Percentiles rank a stretch among this genome's conserved stretches.
These are phyloP conservation scores for Jaculus jaculus DNA, from an alignment of 2,113 vertebrate species.

Conservation along the genomic window DNA sequence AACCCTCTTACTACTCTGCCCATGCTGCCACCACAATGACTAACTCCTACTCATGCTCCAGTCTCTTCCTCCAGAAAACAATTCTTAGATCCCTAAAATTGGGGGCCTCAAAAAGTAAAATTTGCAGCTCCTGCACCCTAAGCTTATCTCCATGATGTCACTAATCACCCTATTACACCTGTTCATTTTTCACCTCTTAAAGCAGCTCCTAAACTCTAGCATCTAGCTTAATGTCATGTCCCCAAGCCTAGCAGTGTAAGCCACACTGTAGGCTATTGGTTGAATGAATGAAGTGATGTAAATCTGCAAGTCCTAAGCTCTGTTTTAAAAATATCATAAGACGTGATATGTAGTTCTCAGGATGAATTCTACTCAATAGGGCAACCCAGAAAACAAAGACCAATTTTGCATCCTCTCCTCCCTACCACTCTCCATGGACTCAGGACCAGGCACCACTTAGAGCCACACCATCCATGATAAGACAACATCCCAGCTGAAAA, in stretches of 20 bases:
- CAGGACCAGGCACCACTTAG: background rate
- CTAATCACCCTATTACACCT: background rate
- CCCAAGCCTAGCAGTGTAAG: conserved; percentile 9
- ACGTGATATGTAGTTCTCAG: conserved; percentile 44
- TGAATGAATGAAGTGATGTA: conserved; percentile 33
- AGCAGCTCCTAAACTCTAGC: background rate
- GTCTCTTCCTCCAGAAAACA: conserved; percentile 33
- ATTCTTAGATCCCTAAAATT: conserved; percentile 22
- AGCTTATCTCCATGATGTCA: background rate
- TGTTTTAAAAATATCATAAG: conserved; percentile 32
- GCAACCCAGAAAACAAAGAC: conserved; percentile 35
- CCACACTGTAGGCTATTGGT: background rate
- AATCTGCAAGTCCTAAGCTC: conserved; percentile 17
- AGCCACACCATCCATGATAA: background rate
- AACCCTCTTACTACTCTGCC: conserved; percentile 8
- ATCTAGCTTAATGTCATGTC: conserved; percentile 8
- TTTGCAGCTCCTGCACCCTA: background rate
- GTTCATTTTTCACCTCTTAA: conserved; percentile 17
- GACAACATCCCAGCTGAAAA: conserved; percentile 22
- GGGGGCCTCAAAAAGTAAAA: background rate
- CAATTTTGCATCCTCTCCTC: conserved; percentile 41
- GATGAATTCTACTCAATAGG: conserved; percentile 4
- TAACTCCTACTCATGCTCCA: conserved; percentile 28
- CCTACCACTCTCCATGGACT: conserved; percentile 7
- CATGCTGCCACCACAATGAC: background rate